Evolutionary conservation across 2,888 invertebrate species (phyloP).

Genomic region (Rhabditoides inermis): DNA sequence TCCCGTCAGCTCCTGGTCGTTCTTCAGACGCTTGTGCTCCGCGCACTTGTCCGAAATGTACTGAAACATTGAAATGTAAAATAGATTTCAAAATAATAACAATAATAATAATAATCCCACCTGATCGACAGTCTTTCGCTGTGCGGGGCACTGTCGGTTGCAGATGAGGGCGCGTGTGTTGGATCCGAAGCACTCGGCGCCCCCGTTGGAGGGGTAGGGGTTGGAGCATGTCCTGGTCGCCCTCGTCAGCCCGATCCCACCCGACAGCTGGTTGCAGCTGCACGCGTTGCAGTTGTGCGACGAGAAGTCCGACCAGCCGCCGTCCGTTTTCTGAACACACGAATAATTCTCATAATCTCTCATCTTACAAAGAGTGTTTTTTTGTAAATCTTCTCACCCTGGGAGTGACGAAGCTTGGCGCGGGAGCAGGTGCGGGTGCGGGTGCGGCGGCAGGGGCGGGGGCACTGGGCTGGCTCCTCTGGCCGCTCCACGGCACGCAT

Average conservation of each 20-base stretch:
- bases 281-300: conserved; percentile 40
- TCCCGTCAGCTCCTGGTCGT: conserved; percentile 49
- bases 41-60: conserved; percentile 45
- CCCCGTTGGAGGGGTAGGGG: conserved; percentile 49
- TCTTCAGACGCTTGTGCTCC: conserved; percentile 42
- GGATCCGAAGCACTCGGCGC: conserved; percentile 44
- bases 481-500: conserved; percentile 47
- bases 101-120: too few species aligned
- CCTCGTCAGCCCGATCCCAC: conserved; percentile 9
- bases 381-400: too few species aligned
- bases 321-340: conserved; percentile 43
- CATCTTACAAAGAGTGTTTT: too few species aligned
- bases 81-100: too few species aligned
- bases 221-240: conserved; percentile 39
- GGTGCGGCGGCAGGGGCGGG: conserved; percentile 12
- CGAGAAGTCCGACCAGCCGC: conserved; percentile 49
- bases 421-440: conserved; percentile 1
- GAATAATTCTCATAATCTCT: too few species aligned
- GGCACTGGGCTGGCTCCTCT: neutral
- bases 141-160: conserved; percentile 28
- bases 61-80: conserved; percentile 19
- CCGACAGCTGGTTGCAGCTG: conserved; percentile 35
- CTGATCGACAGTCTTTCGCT: conserved; percentile 39
- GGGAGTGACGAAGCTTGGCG: conserved; percentile 1
- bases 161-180: conserved; percentile 41